Evolutionary conservation across 1,140 invertebrate genomes (phyloP).

Genomic region (Belonocnema kinseyi): DNA sequence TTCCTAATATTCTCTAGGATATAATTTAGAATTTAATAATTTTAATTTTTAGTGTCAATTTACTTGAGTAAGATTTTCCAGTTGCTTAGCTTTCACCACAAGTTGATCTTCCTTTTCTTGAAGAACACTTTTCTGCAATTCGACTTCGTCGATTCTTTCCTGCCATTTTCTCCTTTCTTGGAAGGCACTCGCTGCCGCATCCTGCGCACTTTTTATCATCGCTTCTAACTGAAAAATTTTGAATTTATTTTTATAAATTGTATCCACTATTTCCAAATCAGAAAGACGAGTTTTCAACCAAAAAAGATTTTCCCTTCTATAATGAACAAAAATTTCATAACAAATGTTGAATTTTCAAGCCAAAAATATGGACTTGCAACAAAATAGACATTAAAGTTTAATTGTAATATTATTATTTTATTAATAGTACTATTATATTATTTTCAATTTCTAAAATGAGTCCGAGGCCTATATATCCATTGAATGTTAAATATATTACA

Average conservation of each 20-base stretch:
- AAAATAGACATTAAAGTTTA: too few relatives aligned
- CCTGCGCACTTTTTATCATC: slow-evolving; percentile 65
- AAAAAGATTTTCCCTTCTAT: too few relatives aligned
- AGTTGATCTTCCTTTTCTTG: slow-evolving; percentile 64
- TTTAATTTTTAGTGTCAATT: slow-evolving; percentile 32
- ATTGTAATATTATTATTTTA: too few relatives aligned
- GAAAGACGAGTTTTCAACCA: too few relatives aligned
- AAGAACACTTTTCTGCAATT: slow-evolving; percentile 55
- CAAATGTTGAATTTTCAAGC: too few relatives aligned
- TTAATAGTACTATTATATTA: too few relatives aligned
- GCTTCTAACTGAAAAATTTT: slow-evolving; percentile 59
- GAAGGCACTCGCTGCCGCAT: slow-evolving; percentile 56
- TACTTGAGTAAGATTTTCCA: slow-evolving; percentile 68
- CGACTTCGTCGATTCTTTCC: slow-evolving; percentile 61
- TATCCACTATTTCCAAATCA: too few relatives aligned
- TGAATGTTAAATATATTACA: slow-evolving; percentile 7
- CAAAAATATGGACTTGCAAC: too few relatives aligned
- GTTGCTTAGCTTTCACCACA: slow-evolving; percentile 63
- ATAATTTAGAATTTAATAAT: slow-evolving; percentile 8
- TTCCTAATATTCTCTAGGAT: background rate
- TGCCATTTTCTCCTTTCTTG: slow-evolving; percentile 66
- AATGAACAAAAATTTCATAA: too few relatives aligned
- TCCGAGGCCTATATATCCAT: background rate
- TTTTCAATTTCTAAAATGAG: too few relatives aligned
- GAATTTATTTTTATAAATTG: background rate